Conservation (phyloP, 2,888 invertebrate species). For the Idaea straminata region DNA sequence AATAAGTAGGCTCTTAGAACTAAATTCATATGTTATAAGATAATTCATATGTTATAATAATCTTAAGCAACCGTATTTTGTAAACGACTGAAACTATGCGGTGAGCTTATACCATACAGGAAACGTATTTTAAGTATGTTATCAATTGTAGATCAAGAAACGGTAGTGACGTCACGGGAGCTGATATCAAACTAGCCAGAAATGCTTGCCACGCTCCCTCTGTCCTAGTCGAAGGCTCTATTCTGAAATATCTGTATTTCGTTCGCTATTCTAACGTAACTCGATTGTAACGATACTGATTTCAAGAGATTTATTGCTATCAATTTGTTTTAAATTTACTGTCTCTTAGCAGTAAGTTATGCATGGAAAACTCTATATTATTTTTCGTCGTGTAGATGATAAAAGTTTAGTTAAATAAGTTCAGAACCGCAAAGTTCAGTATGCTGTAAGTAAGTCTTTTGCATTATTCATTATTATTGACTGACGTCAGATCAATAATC, state of each 20-base stretch:
- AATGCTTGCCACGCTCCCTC: constrained; percentile 74
- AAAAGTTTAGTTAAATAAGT: too few relatives aligned
- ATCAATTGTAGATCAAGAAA: constrained; percentile 46
- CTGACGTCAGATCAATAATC: too few relatives aligned
- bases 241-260: constrained; percentile 52
- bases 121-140: constrained; percentile 41
- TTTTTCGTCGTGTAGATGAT: too few relatives aligned
- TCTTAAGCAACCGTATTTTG: not conserved
- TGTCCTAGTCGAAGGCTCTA: constrained; percentile 59
- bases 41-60: not conserved
- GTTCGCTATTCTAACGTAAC: not conserved
- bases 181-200: constrained; percentile 77
- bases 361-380: too few relatives aligned
- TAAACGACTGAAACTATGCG: not conserved
- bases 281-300: not conserved
- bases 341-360: too few relatives aligned
- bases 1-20: constrained; percentile 2
- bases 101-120: constrained; percentile 5
- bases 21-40: not conserved
- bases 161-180: constrained; percentile 71
- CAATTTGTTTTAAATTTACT: too few relatives aligned
- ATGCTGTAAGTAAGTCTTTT: too few relatives aligned
- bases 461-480: too few relatives aligned
- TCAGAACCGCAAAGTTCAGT: too few relatives aligned
- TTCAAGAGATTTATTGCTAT: not conserved